Evolutionary conservation across 2,888 invertebrate species (phyloP).

Genomic region (Drosophila siamana): DNA sequence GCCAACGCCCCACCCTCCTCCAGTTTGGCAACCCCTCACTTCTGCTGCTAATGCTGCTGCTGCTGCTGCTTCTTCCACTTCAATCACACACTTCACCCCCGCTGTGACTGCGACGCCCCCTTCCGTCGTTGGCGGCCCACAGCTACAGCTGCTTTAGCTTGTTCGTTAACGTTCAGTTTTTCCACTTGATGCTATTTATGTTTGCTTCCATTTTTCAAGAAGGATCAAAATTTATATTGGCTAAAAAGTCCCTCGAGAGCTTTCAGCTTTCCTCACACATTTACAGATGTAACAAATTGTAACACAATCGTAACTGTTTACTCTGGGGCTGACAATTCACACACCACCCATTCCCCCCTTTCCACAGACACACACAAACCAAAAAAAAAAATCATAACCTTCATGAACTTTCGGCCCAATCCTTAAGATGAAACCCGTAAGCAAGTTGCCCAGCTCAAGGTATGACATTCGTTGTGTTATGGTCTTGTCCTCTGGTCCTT

Average conservation of each 20-base stretch:
- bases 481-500: conserved; percentile 10
- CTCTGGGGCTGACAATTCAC: conserved; percentile 52
- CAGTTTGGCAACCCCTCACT: conserved; percentile 3
- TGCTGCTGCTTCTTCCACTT: conserved; percentile 13
- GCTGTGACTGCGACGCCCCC: conserved; percentile 24
- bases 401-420: conserved; percentile 61
- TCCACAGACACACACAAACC: not conserved
- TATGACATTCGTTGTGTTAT: conserved; percentile 22
- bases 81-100: conserved; percentile 31
- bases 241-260: conserved; percentile 85
- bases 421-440: conserved; percentile 29
- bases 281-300: conserved; percentile 85
- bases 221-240: conserved; percentile 84
- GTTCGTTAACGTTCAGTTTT: conserved; percentile 79
- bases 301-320: conserved; percentile 82
- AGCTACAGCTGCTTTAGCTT: conserved; percentile 38
- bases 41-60: conserved; percentile 4
- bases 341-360: not conserved
- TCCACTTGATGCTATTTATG: conserved; percentile 82
- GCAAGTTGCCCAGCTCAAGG: conserved; percentile 32
- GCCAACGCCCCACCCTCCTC: conserved; percentile 42
- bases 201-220: conserved; percentile 84
- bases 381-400: conserved; percentile 70
- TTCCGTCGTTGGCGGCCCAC: conserved; percentile 6
- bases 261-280: conserved; percentile 78